Conservation (phyloP, 2,888 invertebrate genomes). For the Drosophila planitibia region DNA sequence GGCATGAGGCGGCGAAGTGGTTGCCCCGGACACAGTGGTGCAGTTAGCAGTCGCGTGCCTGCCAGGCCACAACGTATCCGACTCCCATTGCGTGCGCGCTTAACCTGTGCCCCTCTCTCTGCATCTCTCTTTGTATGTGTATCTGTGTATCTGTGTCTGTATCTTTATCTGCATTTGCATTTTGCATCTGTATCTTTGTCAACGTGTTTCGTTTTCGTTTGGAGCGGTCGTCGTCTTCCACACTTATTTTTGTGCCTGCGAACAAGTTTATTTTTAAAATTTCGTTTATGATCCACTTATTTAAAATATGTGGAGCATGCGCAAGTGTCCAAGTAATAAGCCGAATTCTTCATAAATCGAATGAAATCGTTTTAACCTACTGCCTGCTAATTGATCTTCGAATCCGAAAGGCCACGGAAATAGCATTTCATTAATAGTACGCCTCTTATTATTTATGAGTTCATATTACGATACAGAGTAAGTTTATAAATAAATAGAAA, state of each 20-base stretch:
- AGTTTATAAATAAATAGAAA: conserved; percentile 67
- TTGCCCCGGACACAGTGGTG: conserved; percentile 58
- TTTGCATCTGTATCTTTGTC: conserved; percentile 31
- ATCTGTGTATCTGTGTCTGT: conserved; percentile 5
- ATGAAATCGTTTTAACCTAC: conserved; percentile 19
- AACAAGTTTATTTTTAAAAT: conserved; percentile 38
- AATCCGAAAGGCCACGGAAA: conserved; percentile 17
- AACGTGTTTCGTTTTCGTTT: conserved; percentile 17
- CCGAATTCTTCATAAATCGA: conserved; percentile 23
- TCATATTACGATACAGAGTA: conserved; percentile 84
- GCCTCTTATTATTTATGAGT: conserved; percentile 75
- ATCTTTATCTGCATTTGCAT: conserved; percentile 12
- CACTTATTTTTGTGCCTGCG: conserved; percentile 34
- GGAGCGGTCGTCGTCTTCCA: conserved; percentile 31
- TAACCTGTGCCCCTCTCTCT: conserved; percentile 14
- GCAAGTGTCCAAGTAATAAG: conserved; percentile 35
- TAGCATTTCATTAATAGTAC: conserved; percentile 25
- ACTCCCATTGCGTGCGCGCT: conserved; percentile 42
- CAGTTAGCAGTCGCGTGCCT: conserved; percentile 79
- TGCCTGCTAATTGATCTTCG: conserved; percentile 26
- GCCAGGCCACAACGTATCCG: conserved; percentile 71
- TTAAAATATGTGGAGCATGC: conserved; percentile 38
- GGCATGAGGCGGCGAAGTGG: conserved; percentile 61
- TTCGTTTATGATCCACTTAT: conserved; percentile 46
- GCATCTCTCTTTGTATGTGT: neutral